A percentile compares a stretch with the other conserved stretches of the same genome.
phyloP scores from a whole-genome alignment of 2,888 invertebrate species.

The Cinara cedri region DNA sequence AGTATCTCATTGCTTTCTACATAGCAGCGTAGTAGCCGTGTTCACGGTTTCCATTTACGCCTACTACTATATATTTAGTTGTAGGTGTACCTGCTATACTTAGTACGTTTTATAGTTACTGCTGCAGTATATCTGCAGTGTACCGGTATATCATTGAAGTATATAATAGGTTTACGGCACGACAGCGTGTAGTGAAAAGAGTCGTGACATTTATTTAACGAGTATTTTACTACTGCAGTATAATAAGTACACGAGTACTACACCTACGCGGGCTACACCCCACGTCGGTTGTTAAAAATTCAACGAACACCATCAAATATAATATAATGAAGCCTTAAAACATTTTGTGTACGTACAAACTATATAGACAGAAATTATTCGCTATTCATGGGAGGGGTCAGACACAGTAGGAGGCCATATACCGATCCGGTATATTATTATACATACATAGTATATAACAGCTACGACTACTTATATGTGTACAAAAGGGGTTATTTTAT shows the following conservation, averaged over 20 bases:
- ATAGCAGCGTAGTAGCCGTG: no score
- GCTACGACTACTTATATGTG: no score
- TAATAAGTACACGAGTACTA: not conserved
- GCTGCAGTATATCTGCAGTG: no score
- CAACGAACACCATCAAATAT: not conserved
- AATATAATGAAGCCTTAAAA: not conserved
- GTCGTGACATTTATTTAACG: no score
- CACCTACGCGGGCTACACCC: not conserved
- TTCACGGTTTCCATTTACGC: no score
- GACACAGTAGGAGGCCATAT: conserved; percentile 9
- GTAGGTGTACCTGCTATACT: no score
- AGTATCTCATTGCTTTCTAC: no score
- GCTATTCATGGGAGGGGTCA: conserved; percentile 8
- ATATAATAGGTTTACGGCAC: not conserved
- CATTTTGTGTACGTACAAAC: not conserved
- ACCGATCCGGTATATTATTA: not conserved
- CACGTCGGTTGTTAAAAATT: not conserved
- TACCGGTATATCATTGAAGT: no score
- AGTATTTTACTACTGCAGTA: no score
- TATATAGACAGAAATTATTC: not conserved
- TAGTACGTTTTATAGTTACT: no score
- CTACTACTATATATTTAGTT: no score
- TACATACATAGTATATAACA: not conserved
- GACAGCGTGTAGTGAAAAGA: not conserved
- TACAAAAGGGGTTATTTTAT: not conserved